A percentile compares a stretch with the other conserved stretches of the same genome.
Evolutionary conservation across 2,113 vertebrate species (phyloP).

Genomic region (Oxygymnocypris stewartii): DNA sequence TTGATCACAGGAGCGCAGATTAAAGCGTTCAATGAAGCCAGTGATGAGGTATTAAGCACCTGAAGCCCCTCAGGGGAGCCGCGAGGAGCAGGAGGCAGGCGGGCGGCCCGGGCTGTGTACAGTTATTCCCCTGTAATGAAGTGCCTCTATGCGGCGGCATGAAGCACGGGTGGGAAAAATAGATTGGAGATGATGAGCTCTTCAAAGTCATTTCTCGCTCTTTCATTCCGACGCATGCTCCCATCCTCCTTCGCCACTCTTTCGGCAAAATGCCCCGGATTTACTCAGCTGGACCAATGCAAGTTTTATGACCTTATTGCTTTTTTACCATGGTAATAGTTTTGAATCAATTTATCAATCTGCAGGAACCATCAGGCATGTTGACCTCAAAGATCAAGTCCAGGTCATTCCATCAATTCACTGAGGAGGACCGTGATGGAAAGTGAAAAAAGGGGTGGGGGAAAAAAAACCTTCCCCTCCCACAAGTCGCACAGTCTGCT

Average conservation of each 20-base stretch:
- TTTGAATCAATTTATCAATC: slow-evolving; percentile 99
- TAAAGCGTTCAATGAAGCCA: slow-evolving; percentile 99
- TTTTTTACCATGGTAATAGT: slow-evolving; percentile 99
- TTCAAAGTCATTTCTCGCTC: slow-evolving; percentile 99
- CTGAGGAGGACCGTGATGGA: slow-evolving; percentile 87
- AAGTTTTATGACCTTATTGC: slow-evolving; percentile 99
- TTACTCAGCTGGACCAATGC: slow-evolving; percentile 97
- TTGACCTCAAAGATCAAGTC: slow-evolving; percentile 99
- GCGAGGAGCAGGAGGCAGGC: slow-evolving; percentile 76
- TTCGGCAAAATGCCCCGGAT: slow-evolving; percentile 91
- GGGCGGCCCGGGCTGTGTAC: slow-evolving; percentile 86
- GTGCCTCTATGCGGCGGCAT: slow-evolving; percentile 98
- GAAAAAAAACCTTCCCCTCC: slow-evolving; percentile 59
- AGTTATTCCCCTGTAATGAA: slow-evolving; percentile 99
- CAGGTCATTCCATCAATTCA: slow-evolving; percentile 99
- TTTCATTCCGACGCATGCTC: slow-evolving; percentile 96
- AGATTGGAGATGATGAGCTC: slow-evolving; percentile 99
- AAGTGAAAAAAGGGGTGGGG: slow-evolving; percentile 55
- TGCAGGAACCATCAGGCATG: slow-evolving; percentile 93
- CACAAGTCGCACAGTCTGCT: slow-evolving; percentile 57
- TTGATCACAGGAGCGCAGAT: slow-evolving; percentile 99
- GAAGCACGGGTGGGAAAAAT: slow-evolving; percentile 96
- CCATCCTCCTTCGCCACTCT: slow-evolving; percentile 77
- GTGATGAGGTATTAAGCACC: slow-evolving; percentile 99
- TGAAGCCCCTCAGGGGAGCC: slow-evolving; percentile 88